Percentiles rank a stretch among this genome's conserved stretches.
These are phyloP conservation scores for Benitochromis conjunctus DNA, from an alignment of 2,113 vertebrate genomes.

Conservation along the genomic window DNA sequence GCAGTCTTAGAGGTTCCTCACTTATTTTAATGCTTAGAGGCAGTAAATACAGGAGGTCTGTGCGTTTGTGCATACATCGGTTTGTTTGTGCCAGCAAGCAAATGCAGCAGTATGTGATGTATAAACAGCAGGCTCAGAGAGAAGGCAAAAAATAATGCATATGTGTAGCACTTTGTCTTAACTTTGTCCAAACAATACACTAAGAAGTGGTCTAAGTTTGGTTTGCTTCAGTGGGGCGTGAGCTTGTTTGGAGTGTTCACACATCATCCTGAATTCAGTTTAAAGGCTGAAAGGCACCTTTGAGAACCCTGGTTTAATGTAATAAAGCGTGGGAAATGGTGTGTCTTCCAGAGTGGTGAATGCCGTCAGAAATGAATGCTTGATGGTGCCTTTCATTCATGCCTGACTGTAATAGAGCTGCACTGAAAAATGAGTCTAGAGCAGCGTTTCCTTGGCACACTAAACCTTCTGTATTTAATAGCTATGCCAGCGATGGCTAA, in stretches of 20 bases:
- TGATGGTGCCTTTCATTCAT: background rate
- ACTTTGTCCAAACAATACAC: background rate
- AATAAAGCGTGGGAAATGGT: background rate
- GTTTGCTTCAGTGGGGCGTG: background rate
- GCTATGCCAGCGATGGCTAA: no score
- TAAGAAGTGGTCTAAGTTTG: background rate
- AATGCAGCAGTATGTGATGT: background rate
- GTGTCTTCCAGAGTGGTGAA: no score
- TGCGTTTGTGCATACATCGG: background rate
- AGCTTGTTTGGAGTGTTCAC: background rate
- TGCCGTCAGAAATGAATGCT: background rate
- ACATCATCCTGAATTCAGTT: background rate
- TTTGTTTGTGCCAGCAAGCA: background rate
- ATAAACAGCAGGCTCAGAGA: rapidly evolving
- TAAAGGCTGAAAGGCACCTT: background rate
- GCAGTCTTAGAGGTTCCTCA: background rate
- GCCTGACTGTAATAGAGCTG: background rate
- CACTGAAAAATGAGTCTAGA: background rate
- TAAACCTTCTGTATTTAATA: background rate
- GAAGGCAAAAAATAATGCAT: background rate
- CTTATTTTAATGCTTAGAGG: background rate
- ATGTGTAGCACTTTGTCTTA: background rate
- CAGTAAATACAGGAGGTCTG: background rate
- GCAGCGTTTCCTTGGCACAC: background rate
- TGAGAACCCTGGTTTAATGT: background rate